A percentile compares a stretch with the other conserved stretches of the same genome.
phyloP scores from a whole-genome alignment of 2,797 vertebrate genomes.

The Rhinatrema bivittatum region DNA sequence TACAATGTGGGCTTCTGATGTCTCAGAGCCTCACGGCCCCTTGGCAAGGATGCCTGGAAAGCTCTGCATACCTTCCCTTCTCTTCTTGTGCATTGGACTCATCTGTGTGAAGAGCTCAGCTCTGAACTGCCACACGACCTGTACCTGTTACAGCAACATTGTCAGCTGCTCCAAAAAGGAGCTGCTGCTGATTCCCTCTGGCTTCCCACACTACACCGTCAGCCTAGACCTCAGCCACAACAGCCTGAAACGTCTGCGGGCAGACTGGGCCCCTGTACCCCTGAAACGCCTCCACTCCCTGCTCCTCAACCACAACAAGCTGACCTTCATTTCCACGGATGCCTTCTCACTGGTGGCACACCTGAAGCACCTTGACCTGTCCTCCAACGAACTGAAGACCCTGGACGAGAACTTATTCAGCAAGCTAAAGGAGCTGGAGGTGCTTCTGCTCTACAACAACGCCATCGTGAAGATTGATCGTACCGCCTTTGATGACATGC shows the following conservation, averaged over 20 bases:
- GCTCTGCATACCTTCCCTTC: background rate
- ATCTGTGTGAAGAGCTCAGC: slow-evolving; percentile 19
- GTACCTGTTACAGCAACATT: slow-evolving; percentile 92
- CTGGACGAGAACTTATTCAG: slow-evolving; percentile 88
- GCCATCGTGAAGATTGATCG: slow-evolving; percentile 78
- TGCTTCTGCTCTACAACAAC: slow-evolving; percentile 90
- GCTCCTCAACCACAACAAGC: slow-evolving; percentile 83
- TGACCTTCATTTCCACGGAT: slow-evolving; percentile 84
- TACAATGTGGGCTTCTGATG: slow-evolving; percentile 8
- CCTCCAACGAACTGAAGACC: slow-evolving; percentile 72
- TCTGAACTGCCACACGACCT: slow-evolving; percentile 72
- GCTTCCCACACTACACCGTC: slow-evolving; percentile 72
- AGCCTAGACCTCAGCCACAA: slow-evolving; percentile 93
- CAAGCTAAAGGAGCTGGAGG: slow-evolving; percentile 73
- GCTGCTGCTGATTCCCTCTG: slow-evolving; percentile 59
- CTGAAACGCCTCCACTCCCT: slow-evolving; percentile 81
- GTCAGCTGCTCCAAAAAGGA: slow-evolving; percentile 91
- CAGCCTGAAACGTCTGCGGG: slow-evolving; percentile 63
- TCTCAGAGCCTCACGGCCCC: background rate
- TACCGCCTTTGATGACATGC: slow-evolving; percentile 73
- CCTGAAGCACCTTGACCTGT: slow-evolving; percentile 85
- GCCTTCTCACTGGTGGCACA: slow-evolving; percentile 77
- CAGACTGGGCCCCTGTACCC: slow-evolving; percentile 74
- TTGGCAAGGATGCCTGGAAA: background rate
- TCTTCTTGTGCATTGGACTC: slow-evolving; percentile 21